Evolutionary conservation across 2,888 invertebrate genomes (phyloP).

Genomic region (Helobdella robusta): DNA sequence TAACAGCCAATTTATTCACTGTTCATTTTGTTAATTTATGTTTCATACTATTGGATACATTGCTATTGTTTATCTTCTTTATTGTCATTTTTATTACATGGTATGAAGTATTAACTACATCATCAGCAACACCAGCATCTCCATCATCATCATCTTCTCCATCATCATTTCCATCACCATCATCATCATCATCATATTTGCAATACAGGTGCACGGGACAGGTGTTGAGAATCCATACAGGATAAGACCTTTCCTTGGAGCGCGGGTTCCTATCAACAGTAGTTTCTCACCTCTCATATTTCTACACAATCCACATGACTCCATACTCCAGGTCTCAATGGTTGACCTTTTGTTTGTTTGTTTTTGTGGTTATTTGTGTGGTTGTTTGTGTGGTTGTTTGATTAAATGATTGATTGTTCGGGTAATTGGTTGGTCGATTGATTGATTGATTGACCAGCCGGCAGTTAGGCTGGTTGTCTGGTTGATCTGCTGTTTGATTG

Average conservation of each 20-base stretch:
- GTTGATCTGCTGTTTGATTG: too few species aligned
- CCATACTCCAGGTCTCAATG: conserved; percentile 79
- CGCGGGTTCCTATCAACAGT: conserved; percentile 81
- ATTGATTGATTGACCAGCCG: too few species aligned
- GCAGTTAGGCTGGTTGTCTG: too few species aligned
- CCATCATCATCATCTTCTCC: background rate
- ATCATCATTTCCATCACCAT: background rate
- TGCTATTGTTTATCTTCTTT: background rate
- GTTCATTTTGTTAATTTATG: background rate
- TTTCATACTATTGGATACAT: background rate
- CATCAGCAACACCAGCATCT: background rate
- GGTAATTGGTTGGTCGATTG: too few species aligned
- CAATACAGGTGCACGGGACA: conserved; percentile 53
- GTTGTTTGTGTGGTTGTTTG: too few species aligned
- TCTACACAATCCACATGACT: conserved; percentile 85
- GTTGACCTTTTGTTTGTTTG: too few species aligned
- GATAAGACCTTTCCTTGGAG: conserved; percentile 77
- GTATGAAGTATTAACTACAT: background rate
- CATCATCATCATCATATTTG: background rate
- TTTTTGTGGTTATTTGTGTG: too few species aligned
- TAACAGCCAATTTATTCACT: background rate
- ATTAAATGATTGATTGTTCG: too few species aligned
- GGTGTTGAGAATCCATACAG: conserved; percentile 83
- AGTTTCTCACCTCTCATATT: conserved; percentile 77
- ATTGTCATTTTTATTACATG: background rate